Evolutionary conservation across 2,888 invertebrate species (phyloP).

Genomic region (Phaonia tiefii): DNA sequence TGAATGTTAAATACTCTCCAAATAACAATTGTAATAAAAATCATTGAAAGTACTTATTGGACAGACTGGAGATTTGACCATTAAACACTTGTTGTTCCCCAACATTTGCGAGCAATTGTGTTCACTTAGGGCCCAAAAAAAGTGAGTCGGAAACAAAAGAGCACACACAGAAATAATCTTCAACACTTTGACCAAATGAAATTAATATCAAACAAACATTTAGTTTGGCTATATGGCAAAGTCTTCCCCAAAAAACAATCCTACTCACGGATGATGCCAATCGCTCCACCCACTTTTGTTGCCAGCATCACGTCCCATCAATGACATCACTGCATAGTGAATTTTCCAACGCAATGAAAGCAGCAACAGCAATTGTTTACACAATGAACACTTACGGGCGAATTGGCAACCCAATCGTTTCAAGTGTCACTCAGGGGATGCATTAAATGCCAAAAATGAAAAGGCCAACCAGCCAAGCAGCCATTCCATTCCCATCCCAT

Average conservation of each 20-base stretch:
- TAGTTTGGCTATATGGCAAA: slow-evolving; percentile 9
- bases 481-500: background rate
- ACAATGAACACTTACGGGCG: slow-evolving; percentile 34
- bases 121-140: background rate
- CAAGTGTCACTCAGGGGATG: slow-evolving; percentile 58
- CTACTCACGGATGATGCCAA: too few species aligned
- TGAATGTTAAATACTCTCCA: slow-evolving; percentile 59
- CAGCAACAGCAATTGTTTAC: slow-evolving; percentile 22
- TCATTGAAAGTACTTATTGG: slow-evolving; percentile 18
- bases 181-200: slow-evolving; percentile 64
- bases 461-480: slow-evolving; percentile 16
- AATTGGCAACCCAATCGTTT: slow-evolving; percentile 42
- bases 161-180: slow-evolving; percentile 58
- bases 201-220: slow-evolving; percentile 62
- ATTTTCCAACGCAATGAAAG: slow-evolving; percentile 6
- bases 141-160: slow-evolving; percentile 11
- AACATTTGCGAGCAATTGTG: background rate
- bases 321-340: slow-evolving; percentile 32
- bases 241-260: slow-evolving; percentile 4
- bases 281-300: background rate
- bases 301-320: slow-evolving; percentile 30
- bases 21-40: slow-evolving; percentile 7
- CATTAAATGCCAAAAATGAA: slow-evolving; percentile 49
- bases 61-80: slow-evolving; percentile 1
- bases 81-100: slow-evolving; percentile 30